phyloP scores from a whole-genome alignment of 1,140 invertebrate genomes.

The Anoplolepis gracilipes region DNA sequence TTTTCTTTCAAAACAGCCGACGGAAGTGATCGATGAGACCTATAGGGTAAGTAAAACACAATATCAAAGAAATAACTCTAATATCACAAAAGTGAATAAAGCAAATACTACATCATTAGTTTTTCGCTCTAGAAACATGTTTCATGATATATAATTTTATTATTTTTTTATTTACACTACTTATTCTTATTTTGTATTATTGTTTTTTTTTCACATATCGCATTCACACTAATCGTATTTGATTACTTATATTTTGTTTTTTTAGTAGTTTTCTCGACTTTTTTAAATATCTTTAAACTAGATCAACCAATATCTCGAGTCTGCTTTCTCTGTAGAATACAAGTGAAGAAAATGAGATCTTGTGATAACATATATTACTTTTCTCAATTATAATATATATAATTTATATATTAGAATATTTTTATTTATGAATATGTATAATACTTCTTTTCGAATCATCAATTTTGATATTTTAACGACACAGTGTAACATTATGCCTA shows the following conservation, averaged over 20 bases:
- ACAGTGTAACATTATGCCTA: background rate
- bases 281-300: constrained; percentile 20
- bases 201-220: background rate
- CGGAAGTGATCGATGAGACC: constrained; percentile 92
- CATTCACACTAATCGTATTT: background rate
- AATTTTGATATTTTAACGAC: constrained; percentile 10
- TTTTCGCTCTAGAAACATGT: background rate
- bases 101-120: background rate
- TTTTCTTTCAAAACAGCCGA: constrained; percentile 92
- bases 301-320: background rate
- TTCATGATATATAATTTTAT: background rate
- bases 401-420: constrained; percentile 2
- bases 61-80: background rate
- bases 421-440: background rate
- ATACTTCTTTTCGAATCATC: background rate
- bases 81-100: background rate
- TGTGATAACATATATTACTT: background rate
- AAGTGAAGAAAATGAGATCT: background rate
- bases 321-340: constrained; percentile 23
- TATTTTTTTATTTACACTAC: background rate
- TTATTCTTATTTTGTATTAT: constrained; percentile 20
- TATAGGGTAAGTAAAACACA: constrained; percentile 86
- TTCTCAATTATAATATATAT: too few species aligned
- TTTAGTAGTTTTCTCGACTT: background rate
- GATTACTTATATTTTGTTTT: background rate